Percentiles rank a stretch among this genome's conserved stretches.
phyloP scores from a whole-genome alignment of 2,113 vertebrate species.

The Jaculus jaculus region DNA sequence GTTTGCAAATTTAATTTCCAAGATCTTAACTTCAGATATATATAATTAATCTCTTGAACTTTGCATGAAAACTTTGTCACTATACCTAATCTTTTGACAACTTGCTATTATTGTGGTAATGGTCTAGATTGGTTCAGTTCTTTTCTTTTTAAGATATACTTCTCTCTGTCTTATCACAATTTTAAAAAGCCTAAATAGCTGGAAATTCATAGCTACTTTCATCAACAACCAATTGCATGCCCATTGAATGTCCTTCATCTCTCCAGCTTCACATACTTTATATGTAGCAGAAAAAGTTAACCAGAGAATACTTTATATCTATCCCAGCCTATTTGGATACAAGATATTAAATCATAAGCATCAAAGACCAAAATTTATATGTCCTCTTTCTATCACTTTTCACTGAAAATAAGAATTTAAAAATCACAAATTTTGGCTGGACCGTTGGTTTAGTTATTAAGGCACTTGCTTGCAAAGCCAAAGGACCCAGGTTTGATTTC shows the following conservation, averaged over 20 bases:
- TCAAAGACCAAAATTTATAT: slow-evolving; percentile 21
- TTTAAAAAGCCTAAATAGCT: slow-evolving; percentile 29
- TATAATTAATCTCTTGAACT: slow-evolving; percentile 75
- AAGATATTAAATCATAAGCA: not conserved
- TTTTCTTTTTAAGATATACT: not conserved
- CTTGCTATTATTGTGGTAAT: slow-evolving; percentile 51
- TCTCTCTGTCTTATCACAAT: not conserved
- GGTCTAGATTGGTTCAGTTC: slow-evolving; percentile 22
- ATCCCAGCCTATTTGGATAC: slow-evolving; percentile 26
- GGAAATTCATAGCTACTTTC: slow-evolving; percentile 31
- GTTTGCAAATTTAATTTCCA: not conserved
- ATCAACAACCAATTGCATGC: not conserved
- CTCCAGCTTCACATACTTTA: not conserved
- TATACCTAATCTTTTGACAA: slow-evolving; percentile 57
- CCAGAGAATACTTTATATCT: slow-evolving; percentile 18
- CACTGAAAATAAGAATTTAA: not conserved
- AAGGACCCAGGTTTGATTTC: no score
- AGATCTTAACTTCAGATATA: slow-evolving; percentile 46
- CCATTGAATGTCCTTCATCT: slow-evolving; percentile 19
- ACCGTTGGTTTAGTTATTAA: no score
- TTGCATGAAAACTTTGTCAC: slow-evolving; percentile 7
- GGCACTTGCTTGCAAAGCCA: no score
- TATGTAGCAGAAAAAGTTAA: slow-evolving; percentile 32
- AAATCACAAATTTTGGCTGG: no score
- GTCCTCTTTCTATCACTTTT: slow-evolving; percentile 3